Percentiles rank a stretch among this genome's conserved stretches.
These are phyloP conservation scores for Tricholauxania praeusta DNA, from an alignment of 2,888 invertebrate genomes.

Conservation along the genomic window DNA sequence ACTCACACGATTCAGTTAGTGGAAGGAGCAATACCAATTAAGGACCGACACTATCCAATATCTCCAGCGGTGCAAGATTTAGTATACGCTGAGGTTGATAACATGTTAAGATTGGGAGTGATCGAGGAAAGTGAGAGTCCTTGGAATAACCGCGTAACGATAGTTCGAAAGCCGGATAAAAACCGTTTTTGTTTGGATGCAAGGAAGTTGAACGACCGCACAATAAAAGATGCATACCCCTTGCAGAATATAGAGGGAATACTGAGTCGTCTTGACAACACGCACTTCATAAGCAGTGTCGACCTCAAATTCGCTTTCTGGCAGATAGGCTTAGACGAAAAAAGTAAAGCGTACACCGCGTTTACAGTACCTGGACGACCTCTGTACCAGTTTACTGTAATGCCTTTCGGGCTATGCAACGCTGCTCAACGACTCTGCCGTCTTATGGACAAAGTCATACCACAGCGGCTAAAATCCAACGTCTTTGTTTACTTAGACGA, in stretches of 20 bases:
- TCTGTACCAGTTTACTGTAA: conserved; percentile 42
- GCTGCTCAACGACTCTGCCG: conserved; percentile 1
- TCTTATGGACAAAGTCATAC: conserved; percentile 48
- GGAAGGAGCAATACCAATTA: conserved; percentile 1
- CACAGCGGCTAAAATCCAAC: conserved; percentile 36
- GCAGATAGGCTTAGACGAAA: conserved; percentile 34
- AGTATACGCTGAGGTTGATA: conserved; percentile 10
- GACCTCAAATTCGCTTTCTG: conserved; percentile 40
- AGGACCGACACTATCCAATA: background rate
- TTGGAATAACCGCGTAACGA: background rate
- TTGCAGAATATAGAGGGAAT: too few relatives aligned
- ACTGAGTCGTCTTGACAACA: conserved; percentile 40
- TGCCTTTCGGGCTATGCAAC: conserved; percentile 40
- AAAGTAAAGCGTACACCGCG: conserved; percentile 33
- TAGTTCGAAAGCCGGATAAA: conserved; percentile 29
- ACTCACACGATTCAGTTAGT: background rate
- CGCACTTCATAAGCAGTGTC: conserved; percentile 51
- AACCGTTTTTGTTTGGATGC: conserved; percentile 30
- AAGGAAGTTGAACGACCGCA: too few relatives aligned
- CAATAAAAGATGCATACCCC: too few relatives aligned
- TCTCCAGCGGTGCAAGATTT: conserved; percentile 5
- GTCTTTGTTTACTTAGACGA: too few relatives aligned
- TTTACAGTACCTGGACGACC: conserved; percentile 41
- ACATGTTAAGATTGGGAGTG: conserved; percentile 10
- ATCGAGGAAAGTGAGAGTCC: conserved; percentile 6